Percentiles rank a stretch among this genome's conserved stretches.
Conservation (phyloP, 1,140 invertebrate genomes). For the Drosophila trapezifrons region DNA sequence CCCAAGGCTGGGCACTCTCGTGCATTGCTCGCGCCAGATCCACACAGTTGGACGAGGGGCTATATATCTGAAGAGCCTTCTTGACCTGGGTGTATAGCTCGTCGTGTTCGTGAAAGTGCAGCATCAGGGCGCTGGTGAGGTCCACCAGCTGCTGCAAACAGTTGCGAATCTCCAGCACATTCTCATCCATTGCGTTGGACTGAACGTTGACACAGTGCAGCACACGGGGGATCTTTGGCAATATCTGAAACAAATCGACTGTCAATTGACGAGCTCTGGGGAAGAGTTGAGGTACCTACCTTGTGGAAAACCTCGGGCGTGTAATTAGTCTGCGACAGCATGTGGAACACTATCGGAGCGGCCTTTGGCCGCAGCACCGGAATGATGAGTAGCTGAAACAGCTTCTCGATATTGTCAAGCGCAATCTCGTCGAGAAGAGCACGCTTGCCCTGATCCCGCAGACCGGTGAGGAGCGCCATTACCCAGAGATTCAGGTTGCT, state of each 20-base stretch:
- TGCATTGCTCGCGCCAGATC: conserved; percentile 54
- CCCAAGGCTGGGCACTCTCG: conserved; percentile 49
- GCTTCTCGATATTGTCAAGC: conserved; percentile 84
- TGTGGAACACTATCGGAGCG: conserved; percentile 85
- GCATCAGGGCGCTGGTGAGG: conserved; percentile 84
- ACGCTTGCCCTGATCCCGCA: conserved; percentile 85
- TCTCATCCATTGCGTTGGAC: conserved; percentile 68
- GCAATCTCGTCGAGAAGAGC: conserved; percentile 85
- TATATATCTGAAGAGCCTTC: conserved; percentile 50
- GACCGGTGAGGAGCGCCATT: conserved; percentile 85
- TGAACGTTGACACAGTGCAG: conserved; percentile 68
- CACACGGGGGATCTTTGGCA: conserved; percentile 77
- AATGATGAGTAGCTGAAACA: conserved; percentile 84
- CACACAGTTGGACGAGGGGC: conserved; percentile 61
- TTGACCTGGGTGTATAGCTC: conserved; percentile 80
- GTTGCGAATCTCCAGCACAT: conserved; percentile 80
- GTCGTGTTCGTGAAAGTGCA: conserved; percentile 84
- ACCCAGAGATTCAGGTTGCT: conserved; percentile 85
- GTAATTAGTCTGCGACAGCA: conserved; percentile 85
- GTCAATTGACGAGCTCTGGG: background rate
- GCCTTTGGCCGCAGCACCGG: conserved; percentile 84
- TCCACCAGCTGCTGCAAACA: conserved; percentile 85
- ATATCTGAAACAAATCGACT: conserved; percentile 52
- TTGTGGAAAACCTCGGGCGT: conserved; percentile 85
- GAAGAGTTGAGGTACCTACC: conserved; percentile 27